phyloP scores from a whole-genome alignment of 2,113 vertebrate species.

The Oplegnathus fasciatus region DNA sequence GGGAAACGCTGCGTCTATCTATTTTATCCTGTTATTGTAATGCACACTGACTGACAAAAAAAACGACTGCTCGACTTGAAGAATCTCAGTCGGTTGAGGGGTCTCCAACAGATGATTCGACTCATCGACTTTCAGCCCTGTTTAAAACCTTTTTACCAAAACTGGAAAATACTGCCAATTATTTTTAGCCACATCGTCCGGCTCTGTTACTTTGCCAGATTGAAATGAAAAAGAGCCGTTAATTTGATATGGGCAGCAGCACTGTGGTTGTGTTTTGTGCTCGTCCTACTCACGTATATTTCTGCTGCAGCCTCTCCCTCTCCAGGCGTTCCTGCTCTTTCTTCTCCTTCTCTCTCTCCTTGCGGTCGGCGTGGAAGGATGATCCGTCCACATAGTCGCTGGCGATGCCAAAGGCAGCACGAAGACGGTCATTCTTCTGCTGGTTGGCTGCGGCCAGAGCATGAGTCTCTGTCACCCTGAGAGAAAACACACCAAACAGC shows the following conservation, averaged over 20 bases:
- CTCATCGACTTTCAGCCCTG: too few species aligned
- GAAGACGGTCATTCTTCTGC: conserved; percentile 92
- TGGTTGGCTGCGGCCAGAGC: conserved; percentile 93
- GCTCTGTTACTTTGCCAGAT: neutral
- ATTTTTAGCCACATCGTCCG: neutral
- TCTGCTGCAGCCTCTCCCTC: conserved; percentile 82
- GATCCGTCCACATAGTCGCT: conserved; percentile 93
- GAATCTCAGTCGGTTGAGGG: too few species aligned
- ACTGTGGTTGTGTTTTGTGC: neutral
- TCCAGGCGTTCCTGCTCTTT: conserved; percentile 85
- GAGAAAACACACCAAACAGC: neutral
- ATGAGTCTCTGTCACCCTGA: conserved; percentile 91
- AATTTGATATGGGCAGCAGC: neutral
- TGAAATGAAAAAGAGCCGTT: neutral
- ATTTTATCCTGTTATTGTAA: too few species aligned
- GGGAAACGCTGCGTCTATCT: too few species aligned
- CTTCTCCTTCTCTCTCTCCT: conserved; percentile 87
- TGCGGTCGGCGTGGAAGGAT: conserved; percentile 92
- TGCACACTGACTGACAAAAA: too few species aligned
- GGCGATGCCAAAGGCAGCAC: conserved; percentile 92
- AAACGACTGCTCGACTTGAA: too few species aligned
- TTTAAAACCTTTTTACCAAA: neutral
- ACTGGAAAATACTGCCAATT: neutral
- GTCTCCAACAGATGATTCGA: too few species aligned
- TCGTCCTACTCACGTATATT: conserved; percentile 83